Evolutionary conservation across 2,797 vertebrate species (phyloP).

Genomic region (Echeneis naucrates): DNA sequence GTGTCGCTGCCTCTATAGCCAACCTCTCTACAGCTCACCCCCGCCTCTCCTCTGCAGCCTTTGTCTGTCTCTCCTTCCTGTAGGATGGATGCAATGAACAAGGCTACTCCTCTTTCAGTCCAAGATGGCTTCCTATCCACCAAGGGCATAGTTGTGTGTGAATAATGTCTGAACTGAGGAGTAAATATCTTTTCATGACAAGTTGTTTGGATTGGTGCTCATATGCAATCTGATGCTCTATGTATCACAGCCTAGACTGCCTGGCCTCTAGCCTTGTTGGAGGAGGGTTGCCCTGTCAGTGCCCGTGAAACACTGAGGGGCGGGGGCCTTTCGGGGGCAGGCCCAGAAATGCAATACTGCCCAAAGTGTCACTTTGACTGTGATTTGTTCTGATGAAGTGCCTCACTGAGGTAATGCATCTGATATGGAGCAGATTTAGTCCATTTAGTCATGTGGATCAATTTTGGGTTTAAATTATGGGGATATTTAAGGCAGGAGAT

Average conservation of each 20-base stretch:
- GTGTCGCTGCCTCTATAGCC: not conserved
- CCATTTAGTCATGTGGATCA: constrained; percentile 68
- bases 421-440: constrained; percentile 50
- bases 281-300: constrained; percentile 65
- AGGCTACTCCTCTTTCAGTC: constrained; percentile 60
- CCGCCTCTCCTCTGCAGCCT: constrained; percentile 13
- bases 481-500: constrained; percentile 73
- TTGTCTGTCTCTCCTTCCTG: constrained; percentile 37
- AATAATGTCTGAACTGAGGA: constrained; percentile 79
- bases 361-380: constrained; percentile 64
- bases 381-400: constrained; percentile 65
- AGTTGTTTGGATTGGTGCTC: constrained; percentile 81
- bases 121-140: constrained; percentile 62
- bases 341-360: constrained; percentile 53
- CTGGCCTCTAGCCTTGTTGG: constrained; percentile 42
- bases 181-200: constrained; percentile 82
- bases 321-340: constrained; percentile 55
- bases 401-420: constrained; percentile 61
- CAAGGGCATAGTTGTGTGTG: constrained; percentile 77
- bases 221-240: constrained; percentile 77
- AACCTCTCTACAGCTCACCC: constrained; percentile 16
- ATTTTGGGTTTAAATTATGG: constrained; percentile 70
- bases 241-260: constrained; percentile 63
- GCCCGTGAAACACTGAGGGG: constrained; percentile 67
- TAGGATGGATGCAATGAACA: constrained; percentile 61